Percentiles rank a stretch among this genome's conserved stretches.
Conservation (phyloP, 2,797 vertebrate genomes). For the Anolis apletophallus region DNA sequence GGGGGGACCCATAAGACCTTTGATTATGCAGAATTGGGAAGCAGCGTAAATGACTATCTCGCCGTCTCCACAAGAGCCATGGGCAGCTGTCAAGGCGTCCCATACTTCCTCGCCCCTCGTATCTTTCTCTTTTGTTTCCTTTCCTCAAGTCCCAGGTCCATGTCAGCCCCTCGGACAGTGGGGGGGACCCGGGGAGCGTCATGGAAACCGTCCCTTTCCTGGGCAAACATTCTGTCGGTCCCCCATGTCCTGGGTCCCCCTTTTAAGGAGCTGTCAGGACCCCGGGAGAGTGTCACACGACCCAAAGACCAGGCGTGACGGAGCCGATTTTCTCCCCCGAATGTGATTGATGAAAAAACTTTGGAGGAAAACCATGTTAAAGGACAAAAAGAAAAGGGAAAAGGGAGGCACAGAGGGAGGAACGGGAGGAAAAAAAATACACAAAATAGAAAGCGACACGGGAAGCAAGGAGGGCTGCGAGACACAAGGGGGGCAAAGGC, state of each 20-base stretch:
- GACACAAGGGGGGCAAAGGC: slow-evolving; percentile 80
- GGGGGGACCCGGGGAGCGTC: slow-evolving; percentile 83
- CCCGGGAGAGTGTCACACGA: slow-evolving; percentile 93
- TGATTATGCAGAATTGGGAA: slow-evolving; percentile 82
- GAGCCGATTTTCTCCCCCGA: slow-evolving; percentile 99
- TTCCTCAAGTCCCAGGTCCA: slow-evolving; percentile 80
- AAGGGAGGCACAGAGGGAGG: slow-evolving; percentile 72
- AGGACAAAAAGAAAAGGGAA: slow-evolving; percentile 84
- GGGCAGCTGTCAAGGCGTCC: slow-evolving; percentile 86
- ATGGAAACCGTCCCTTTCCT: slow-evolving; percentile 95
- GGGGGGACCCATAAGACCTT: slow-evolving; percentile 36
- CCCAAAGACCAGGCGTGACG: slow-evolving; percentile 94
- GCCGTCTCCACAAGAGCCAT: slow-evolving; percentile 74
- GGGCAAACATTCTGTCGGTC: slow-evolving; percentile 90
- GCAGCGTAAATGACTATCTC: slow-evolving; percentile 73
- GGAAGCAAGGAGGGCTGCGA: slow-evolving; percentile 16
- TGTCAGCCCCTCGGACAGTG: slow-evolving; percentile 85
- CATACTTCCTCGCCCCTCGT: slow-evolving; percentile 76
- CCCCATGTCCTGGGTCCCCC: slow-evolving; percentile 77
- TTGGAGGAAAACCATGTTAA: slow-evolving; percentile 99
- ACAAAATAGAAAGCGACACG: slow-evolving; percentile 28
- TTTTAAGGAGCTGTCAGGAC: slow-evolving; percentile 97
- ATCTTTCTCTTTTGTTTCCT: slow-evolving; percentile 40
- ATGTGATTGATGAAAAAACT: slow-evolving; percentile 99
- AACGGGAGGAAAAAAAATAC: slow-evolving; percentile 84